These are phyloP conservation scores for Diogma glabrata DNA, from an alignment of 2,888 invertebrate species.

Conservation along the genomic window DNA sequence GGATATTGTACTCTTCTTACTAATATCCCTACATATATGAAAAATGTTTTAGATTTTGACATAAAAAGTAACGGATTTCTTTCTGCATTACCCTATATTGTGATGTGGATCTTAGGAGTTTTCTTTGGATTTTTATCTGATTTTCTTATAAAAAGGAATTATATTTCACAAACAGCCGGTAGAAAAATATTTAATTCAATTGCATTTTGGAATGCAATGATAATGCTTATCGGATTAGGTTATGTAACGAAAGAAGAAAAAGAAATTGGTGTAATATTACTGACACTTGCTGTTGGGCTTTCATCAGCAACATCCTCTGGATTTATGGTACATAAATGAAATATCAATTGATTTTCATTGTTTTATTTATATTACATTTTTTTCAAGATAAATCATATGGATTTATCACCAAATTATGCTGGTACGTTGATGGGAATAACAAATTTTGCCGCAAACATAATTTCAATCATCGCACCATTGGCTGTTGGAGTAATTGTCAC, in stretches of 20 bases:
- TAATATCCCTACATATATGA: constrained; percentile 58
- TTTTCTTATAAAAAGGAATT: constrained; percentile 29
- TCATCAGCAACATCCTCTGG: constrained; percentile 50
- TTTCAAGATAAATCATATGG: constrained; percentile 42
- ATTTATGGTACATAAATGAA: constrained; percentile 37
- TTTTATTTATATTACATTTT: too few species aligned
- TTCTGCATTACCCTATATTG: constrained; percentile 37
- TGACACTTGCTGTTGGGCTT: constrained; percentile 47
- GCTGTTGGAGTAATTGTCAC: constrained; percentile 42
- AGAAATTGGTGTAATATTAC: constrained; percentile 38
- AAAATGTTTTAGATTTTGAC: constrained; percentile 54
- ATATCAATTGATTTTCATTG: too few species aligned
- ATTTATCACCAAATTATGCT: constrained; percentile 52
- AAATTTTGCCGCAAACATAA: constrained; percentile 45
- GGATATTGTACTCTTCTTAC: constrained; percentile 61
- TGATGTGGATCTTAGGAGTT: constrained; percentile 36
- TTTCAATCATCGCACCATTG: constrained; percentile 47
- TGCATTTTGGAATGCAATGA: constrained; percentile 42
- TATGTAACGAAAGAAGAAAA: constrained; percentile 38
- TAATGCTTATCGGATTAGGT: constrained; percentile 42
- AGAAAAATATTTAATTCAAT: constrained; percentile 34
- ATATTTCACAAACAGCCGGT: constrained; percentile 21
- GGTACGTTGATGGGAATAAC: constrained; percentile 55
- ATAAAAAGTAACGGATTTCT: constrained; percentile 42
- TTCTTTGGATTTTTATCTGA: constrained; percentile 34